These are phyloP conservation scores for Zoanthus gigantus DNA, from an alignment of 92 coral and sea anemone genomes.

Conservation along the genomic window DNA sequence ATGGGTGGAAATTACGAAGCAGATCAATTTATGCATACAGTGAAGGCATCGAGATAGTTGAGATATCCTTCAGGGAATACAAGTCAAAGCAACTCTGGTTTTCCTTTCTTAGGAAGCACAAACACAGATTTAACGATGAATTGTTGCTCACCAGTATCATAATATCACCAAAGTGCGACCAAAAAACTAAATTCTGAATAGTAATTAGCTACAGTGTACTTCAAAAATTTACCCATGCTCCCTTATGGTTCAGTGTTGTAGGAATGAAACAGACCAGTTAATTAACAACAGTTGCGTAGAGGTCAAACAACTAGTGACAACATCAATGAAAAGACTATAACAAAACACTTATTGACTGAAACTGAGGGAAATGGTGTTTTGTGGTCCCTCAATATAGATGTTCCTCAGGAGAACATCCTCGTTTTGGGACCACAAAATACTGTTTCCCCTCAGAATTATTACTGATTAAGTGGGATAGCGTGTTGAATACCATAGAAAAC, in stretches of 20 bases:
- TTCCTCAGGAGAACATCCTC: constrained; percentile 17
- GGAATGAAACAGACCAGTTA: constrained; percentile 15
- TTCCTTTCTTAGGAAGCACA: constrained; percentile 30
- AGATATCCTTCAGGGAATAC: constrained; percentile 22
- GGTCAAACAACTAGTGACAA: constrained; percentile 15
- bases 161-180: constrained; percentile 16
- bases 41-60: constrained; percentile 26
- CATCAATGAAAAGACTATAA: constrained; percentile 12
- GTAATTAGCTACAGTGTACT: constrained; percentile 14
- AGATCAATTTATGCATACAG: constrained; percentile 18
- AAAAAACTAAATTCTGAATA: constrained; percentile 11
- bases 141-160: constrained; percentile 10
- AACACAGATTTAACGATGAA: constrained; percentile 13
- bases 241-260: constrained; percentile 15
- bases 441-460: constrained; percentile 14
- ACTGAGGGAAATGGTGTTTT: constrained; percentile 15
- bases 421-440: constrained; percentile 15
- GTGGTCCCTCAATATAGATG: constrained; percentile 16
- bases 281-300: constrained; percentile 14
- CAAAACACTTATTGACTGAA: constrained; percentile 13
- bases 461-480: constrained; percentile 16
- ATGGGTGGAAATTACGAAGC: constrained; percentile 23
- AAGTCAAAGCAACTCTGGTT: constrained; percentile 25
- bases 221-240: constrained; percentile 14
- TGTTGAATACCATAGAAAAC: constrained; percentile 13